Base-by-base conservation (phyloP, 2,888 invertebrate genomes). In the Rapana venosa region DNA sequence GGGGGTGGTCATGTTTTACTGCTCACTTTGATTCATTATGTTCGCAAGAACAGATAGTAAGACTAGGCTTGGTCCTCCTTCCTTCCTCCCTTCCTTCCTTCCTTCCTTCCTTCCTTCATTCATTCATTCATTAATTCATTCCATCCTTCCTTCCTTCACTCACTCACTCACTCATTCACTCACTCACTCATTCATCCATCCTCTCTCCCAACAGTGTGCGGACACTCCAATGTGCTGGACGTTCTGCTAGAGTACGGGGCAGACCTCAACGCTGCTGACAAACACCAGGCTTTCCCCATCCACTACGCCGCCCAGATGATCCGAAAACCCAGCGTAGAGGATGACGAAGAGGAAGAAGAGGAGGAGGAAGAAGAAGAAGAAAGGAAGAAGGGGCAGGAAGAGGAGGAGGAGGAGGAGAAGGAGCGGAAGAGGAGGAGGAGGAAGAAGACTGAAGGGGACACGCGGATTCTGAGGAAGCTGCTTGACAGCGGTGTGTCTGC, bases 221-320 rank as follows among this genome's bases (percentile, higher is more conserved):
- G 99, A 0, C 99, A 99, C 96, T 97, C 98, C 87, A 98, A 98
- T 91, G 98, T 98, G 32, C 96, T 99, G 92, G 97, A 98, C 81
- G 97, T 98, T 0, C 97, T 99, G 85, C 96, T 99, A 93, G 97
- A 98, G 4, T 97, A 94, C 1, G 98, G 98, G 8, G 99, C 98
- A 0, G 97, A 98, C 93, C 97, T 98, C 15, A 98, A 98, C 26
- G 98, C 98, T 0, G 97, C 98, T 0, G 99, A 99, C 96, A 98
- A 98, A 92, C 98, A 99, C 96, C 98, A 99, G 35, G 99, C 99
- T 30, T 98, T 98, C 94, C 99, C 99, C 0, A 97, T 99, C 90
- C 99, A 99, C 96, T 99, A 99, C 96, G 99, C 99, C 0, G 99
- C 99, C 26, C 99, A 99, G 96, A 98, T 99, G 97, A 81, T 88